Evolutionary conservation across 2,797 vertebrate species (phyloP).

Genomic region (Galago senegalensis): DNA sequence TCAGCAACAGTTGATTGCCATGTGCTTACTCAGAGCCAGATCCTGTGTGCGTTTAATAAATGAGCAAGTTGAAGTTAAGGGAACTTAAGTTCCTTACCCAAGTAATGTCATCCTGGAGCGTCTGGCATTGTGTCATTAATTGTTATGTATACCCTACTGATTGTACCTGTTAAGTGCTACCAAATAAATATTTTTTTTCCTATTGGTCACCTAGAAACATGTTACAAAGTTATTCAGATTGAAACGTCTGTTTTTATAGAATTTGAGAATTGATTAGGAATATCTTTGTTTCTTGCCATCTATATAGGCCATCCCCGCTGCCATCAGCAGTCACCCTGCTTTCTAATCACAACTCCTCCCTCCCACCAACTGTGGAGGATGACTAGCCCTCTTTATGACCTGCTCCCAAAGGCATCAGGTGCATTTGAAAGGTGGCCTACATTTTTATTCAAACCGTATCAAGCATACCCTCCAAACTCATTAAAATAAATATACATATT

Average conservation of each 20-base stretch:
- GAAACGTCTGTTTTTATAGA: neutral
- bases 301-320: neutral
- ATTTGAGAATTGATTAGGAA: neutral
- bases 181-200: neutral
- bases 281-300: neutral
- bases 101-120: neutral
- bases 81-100: slow-evolving; percentile 11
- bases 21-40: neutral
- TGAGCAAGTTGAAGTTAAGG: neutral
- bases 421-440: neutral
- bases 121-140: neutral
- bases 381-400: neutral
- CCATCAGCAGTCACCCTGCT: neutral
- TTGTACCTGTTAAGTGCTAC: neutral
- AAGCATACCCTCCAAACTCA: neutral
- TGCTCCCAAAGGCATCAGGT: neutral
- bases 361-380: neutral
- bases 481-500: neutral
- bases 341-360: neutral
- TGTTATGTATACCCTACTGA: neutral
- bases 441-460: neutral
- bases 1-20: neutral
- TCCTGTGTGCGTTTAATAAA: neutral
- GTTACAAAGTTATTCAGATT: neutral
- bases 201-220: neutral